Percentiles rank a stretch among this genome's conserved stretches.
These are phyloP conservation scores for Bursaphelenchus mucronatus DNA, from an alignment of 1,140 invertebrate species.

Conservation along the genomic window DNA sequence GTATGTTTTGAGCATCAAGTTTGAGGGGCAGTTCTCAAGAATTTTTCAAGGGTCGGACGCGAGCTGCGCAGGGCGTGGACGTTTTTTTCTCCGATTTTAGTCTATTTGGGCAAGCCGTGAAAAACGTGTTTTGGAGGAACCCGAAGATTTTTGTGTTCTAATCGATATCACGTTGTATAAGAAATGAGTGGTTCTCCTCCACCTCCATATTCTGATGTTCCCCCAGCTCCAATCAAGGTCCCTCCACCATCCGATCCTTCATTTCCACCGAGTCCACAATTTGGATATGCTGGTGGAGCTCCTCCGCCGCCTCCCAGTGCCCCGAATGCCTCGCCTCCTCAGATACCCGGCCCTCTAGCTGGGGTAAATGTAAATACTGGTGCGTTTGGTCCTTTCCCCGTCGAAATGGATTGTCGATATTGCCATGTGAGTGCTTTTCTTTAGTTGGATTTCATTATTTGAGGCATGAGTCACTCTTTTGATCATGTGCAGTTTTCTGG, in stretches of 20 bases:
- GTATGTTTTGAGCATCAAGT: no score
- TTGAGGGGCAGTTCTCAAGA: no score
- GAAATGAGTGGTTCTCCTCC: constrained; percentile 19
- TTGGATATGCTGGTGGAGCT: neutral
- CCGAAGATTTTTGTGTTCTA: no score
- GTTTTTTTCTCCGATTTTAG: no score
- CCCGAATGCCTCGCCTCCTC: neutral
- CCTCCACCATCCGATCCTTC: neutral
- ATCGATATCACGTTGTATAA: neutral
- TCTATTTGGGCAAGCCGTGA: no score
- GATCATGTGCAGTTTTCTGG: constrained; percentile 18
- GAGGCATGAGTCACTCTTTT: constrained; percentile 1
- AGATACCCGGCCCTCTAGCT: neutral
- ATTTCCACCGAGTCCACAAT: constrained; percentile 12
- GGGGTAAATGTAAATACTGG: constrained; percentile 19
- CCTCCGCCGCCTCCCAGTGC: neutral
- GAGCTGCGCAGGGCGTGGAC: no score
- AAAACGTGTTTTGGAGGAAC: no score
- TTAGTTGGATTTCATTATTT: neutral
- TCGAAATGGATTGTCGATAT: constrained; percentile 54
- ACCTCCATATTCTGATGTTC: constrained; percentile 17
- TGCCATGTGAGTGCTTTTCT: constrained; percentile 30
- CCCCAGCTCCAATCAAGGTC: neutral
- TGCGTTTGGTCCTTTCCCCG: constrained; percentile 48
- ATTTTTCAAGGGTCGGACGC: no score